Conservation (phyloP, 1,140 invertebrate genomes). For the Drosophila nebulosa region DNA sequence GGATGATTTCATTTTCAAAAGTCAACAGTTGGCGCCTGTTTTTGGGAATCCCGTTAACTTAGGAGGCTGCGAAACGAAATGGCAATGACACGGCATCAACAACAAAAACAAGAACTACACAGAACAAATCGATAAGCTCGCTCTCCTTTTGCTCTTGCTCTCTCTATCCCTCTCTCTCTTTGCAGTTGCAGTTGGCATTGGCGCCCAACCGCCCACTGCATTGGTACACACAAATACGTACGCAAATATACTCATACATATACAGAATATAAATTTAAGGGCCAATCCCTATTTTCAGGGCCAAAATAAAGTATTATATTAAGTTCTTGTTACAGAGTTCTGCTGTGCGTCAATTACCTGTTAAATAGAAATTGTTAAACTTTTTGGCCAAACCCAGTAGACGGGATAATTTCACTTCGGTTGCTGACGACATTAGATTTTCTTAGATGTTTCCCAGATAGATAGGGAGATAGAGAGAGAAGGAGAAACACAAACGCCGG, state of each 20-base stretch:
- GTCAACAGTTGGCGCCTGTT: constrained; percentile 3
- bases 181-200: constrained; percentile 49
- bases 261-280: constrained; percentile 15
- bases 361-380: constrained; percentile 93
- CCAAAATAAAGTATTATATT: constrained; percentile 11
- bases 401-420: constrained; percentile 84
- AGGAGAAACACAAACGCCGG: constrained; percentile 50
- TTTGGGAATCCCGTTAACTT: constrained; percentile 1
- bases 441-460: background rate
- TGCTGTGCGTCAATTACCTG: constrained; percentile 83
- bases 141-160: background rate
- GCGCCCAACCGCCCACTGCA: constrained; percentile 41
- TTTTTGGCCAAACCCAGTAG: constrained; percentile 89
- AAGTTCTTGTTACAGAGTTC: background rate
- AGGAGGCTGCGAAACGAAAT: constrained; percentile 42
- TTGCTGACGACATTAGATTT: constrained; percentile 57
- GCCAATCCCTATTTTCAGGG: constrained; percentile 49
- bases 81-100: constrained; percentile 33
- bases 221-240: constrained; percentile 7
- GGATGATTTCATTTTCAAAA: background rate
- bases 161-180: constrained; percentile 34
- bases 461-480: constrained; percentile 11
- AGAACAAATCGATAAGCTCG: constrained; percentile 52
- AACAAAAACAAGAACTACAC: constrained; percentile 30
- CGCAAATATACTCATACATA: constrained; percentile 4